Evolutionary conservation across 2,113 vertebrate genomes (phyloP).

Genomic region (Periophthalmus modestus): DNA sequence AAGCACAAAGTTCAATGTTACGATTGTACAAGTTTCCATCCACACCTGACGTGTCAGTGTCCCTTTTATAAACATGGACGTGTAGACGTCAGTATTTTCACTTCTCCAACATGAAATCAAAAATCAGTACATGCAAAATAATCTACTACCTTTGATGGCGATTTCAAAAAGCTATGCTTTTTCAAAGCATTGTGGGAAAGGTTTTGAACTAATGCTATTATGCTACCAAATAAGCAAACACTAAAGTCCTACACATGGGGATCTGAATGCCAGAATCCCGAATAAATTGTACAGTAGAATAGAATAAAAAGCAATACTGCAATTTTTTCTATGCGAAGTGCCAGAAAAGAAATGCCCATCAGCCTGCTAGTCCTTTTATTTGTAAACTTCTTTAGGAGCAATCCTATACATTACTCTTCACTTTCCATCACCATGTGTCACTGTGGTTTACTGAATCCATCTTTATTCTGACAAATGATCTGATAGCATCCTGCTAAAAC

Average conservation of each 20-base stretch:
- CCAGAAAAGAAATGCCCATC: conserved; percentile 71
- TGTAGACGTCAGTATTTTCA: conserved; percentile 63
- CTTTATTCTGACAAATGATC: conserved; percentile 13
- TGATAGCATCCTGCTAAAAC: conserved; percentile 7
- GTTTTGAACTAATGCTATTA: conserved; percentile 76
- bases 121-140: conserved; percentile 77
- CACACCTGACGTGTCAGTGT: conserved; percentile 41
- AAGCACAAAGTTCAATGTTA: conserved; percentile 68
- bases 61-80: conserved; percentile 47
- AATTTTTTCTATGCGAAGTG: conserved; percentile 73
- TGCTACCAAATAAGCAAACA: conserved; percentile 81
- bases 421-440: conserved; percentile 8
- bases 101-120: conserved; percentile 60
- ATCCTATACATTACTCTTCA: conserved; percentile 51
- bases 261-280: conserved; percentile 77
- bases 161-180: conserved; percentile 70
- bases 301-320: conserved; percentile 77
- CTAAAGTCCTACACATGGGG: conserved; percentile 77
- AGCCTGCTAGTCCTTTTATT: conserved; percentile 47
- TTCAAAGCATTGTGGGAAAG: conserved; percentile 70
- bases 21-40: conserved; percentile 65
- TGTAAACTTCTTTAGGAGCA: conserved; percentile 68
- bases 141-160: conserved; percentile 71
- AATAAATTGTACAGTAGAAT: conserved; percentile 76
- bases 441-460: conserved; percentile 13